Conservation (phyloP, 2,113 vertebrate genomes). For the Antechinus stuartii region DNA sequence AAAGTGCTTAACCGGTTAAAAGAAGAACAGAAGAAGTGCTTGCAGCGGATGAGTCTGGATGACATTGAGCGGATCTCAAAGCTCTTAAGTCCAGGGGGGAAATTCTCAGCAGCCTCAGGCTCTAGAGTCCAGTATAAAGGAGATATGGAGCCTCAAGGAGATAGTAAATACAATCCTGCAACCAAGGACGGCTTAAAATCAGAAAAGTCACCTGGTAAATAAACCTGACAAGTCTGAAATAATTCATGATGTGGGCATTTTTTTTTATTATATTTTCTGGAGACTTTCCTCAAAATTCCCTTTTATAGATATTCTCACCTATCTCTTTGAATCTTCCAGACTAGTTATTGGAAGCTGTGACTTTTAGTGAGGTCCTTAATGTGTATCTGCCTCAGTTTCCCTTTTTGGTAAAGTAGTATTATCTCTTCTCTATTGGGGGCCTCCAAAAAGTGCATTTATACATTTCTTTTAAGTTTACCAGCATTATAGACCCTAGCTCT, state of each 20-base stretch:
- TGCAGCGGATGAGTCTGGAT: slow-evolving; percentile 54
- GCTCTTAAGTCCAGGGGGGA: slow-evolving; percentile 22
- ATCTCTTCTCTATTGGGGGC: too few species aligned
- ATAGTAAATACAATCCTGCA: not conserved
- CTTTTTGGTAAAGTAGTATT: not conserved
- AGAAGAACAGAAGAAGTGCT: slow-evolving; percentile 35
- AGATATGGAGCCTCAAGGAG: not conserved
- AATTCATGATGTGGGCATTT: not conserved
- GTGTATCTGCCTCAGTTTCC: not conserved
- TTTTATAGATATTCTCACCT: not conserved
- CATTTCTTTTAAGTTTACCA: not conserved
- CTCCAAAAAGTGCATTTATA: not conserved
- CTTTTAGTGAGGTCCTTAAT: not conserved
- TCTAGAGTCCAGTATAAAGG: not conserved
- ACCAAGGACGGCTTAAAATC: not conserved
- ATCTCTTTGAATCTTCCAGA: not conserved
- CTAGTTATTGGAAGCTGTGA: not conserved
- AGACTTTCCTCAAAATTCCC: not conserved
- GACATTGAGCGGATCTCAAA: slow-evolving; percentile 64
- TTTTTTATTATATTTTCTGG: not conserved
- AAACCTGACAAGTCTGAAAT: not conserved
- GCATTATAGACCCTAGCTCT: not conserved
- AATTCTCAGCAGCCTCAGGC: not conserved
- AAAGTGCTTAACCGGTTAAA: slow-evolving; percentile 46
- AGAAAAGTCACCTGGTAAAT: not conserved